These are phyloP conservation scores for Phaonia tiefii DNA, from an alignment of 2,888 invertebrate genomes.

Conservation along the genomic window DNA sequence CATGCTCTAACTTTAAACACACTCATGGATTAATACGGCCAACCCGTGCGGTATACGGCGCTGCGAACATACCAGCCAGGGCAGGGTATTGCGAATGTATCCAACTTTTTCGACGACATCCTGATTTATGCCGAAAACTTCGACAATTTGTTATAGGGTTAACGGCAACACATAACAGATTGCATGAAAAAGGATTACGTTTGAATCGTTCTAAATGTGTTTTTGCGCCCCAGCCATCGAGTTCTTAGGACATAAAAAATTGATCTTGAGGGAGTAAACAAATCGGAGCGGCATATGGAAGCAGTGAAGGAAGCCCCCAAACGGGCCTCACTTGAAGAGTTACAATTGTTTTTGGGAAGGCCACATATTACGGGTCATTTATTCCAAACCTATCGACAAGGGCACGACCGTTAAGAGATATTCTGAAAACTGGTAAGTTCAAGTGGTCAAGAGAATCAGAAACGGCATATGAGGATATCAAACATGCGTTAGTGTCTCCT, in stretches of 20 bases:
- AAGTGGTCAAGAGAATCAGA: not conserved
- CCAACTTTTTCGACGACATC: conserved; percentile 35
- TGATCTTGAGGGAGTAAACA: conserved; percentile 47
- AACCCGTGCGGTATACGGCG: conserved; percentile 57
- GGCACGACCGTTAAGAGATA: conserved; percentile 4
- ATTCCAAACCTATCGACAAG: conserved; percentile 27
- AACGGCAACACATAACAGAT: too few relatives aligned
- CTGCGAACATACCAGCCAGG: conserved; percentile 50
- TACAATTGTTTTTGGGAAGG: conserved; percentile 58
- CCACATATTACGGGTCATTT: too few relatives aligned
- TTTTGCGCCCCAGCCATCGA: conserved; percentile 45
- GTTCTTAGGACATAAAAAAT: conserved; percentile 54
- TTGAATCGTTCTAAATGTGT: too few relatives aligned
- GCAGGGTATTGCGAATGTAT: conserved; percentile 37
- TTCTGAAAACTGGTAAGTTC: conserved; percentile 22
- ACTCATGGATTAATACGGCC: conserved; percentile 57
- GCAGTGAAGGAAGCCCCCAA: conserved; percentile 39
- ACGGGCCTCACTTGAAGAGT: conserved; percentile 20
- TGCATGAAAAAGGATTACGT: too few relatives aligned
- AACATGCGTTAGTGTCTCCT: conserved; percentile 9
- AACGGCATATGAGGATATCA: conserved; percentile 1
- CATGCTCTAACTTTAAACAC: conserved; percentile 41
- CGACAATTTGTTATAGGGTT: too few relatives aligned
- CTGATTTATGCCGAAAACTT: conserved; percentile 19
- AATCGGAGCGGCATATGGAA: conserved; percentile 39